These are phyloP conservation scores for Ctenopoma multispine DNA, from an alignment of 2,797 vertebrate species.

Conservation along the genomic window DNA sequence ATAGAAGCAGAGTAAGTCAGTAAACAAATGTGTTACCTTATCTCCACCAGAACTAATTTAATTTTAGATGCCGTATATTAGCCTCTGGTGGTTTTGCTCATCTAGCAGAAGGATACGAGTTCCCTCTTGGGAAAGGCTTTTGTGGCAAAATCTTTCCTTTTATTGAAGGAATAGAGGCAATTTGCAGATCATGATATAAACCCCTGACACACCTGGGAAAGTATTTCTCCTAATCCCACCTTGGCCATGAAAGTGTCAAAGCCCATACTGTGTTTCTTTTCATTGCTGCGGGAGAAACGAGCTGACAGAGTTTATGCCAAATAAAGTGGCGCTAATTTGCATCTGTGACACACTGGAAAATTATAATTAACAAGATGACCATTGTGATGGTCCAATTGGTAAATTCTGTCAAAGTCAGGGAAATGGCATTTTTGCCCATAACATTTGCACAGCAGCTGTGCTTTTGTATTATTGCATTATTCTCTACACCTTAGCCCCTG, in stretches of 20 bases:
- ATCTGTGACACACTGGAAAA: not conserved
- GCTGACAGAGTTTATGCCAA: not conserved
- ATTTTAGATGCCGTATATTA: conserved; percentile 34
- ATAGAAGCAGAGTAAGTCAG: conserved; percentile 21
- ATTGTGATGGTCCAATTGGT: not conserved
- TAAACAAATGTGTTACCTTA: conserved; percentile 36
- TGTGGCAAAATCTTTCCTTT: conserved; percentile 10
- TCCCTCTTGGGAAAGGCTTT: conserved; percentile 13
- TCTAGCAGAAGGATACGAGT: conserved; percentile 16
- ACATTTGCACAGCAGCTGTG: not conserved
- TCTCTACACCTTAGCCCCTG: not conserved
- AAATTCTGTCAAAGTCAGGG: not conserved
- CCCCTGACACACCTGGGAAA: conserved; percentile 5
- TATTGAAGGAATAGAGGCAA: conserved; percentile 4
- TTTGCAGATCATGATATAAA: conserved; percentile 35
- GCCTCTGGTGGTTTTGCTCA: conserved; percentile 32
- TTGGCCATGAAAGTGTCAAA: conserved; percentile 14
- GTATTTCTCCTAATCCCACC: conserved; percentile 12
- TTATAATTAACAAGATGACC: too few relatives aligned
- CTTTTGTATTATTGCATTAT: not conserved
- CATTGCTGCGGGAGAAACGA: conserved; percentile 3
- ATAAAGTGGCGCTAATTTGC: not conserved
- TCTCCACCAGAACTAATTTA: conserved; percentile 24
- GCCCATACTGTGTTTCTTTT: not conserved
- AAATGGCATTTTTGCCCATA: not conserved